These are phyloP conservation scores for Hirtodrosophila histrioides DNA, from an alignment of 2,888 invertebrate species.

Conservation along the genomic window DNA sequence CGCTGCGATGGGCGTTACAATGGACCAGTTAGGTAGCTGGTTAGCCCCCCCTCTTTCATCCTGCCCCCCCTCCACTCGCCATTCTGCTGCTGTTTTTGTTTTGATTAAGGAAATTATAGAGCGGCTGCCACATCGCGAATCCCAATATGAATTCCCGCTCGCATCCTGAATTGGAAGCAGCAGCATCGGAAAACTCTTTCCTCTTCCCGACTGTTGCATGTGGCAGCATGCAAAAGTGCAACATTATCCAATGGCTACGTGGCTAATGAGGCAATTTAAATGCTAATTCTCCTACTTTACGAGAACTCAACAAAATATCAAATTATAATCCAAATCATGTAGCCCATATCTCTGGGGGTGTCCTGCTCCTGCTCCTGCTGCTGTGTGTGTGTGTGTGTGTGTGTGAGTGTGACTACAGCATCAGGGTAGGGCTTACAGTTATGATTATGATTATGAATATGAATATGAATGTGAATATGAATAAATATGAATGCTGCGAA, in stretches of 20 bases:
- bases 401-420: constrained; percentile 39
- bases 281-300: constrained; percentile 61
- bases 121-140: constrained; percentile 1
- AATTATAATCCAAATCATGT: constrained; percentile 69
- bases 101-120: constrained; percentile 70
- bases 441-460: constrained; percentile 32
- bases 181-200: background rate
- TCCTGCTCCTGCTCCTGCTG: constrained; percentile 23
- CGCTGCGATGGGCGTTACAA: constrained; percentile 60
- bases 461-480: constrained; percentile 43
- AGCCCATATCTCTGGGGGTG: constrained; percentile 24
- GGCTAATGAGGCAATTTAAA: constrained; percentile 74
- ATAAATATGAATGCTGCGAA: constrained; percentile 30
- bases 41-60: background rate
- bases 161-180: no score
- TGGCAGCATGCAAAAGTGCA: constrained; percentile 33
- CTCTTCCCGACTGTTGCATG: constrained; percentile 30
- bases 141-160: constrained; percentile 18
- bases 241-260: constrained; percentile 7
- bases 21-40: constrained; percentile 22
- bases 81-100: constrained; percentile 67
- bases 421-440: constrained; percentile 51
- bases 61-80: background rate
- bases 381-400: background rate
- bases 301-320: constrained; percentile 60